Conservation (phyloP, 1,140 invertebrate species). For the Danaus plexippus region DNA sequence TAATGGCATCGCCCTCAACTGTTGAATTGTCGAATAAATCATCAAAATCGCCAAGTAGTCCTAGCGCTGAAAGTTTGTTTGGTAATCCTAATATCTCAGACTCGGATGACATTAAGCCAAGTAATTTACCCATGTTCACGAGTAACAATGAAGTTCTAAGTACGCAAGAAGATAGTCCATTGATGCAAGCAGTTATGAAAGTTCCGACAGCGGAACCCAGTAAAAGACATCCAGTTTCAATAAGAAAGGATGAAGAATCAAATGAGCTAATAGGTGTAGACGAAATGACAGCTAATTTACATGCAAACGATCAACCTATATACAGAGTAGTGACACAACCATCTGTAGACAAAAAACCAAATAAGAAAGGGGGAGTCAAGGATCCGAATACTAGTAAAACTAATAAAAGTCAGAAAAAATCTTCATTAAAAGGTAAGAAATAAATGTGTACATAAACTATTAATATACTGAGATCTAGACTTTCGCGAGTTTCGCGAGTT, state of each 20-base stretch:
- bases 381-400: conserved; percentile 44
- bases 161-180: conserved; percentile 53
- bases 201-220: conserved; percentile 45
- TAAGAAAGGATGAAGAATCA: conserved; percentile 51
- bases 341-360: conserved; percentile 51
- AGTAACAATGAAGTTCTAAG: conserved; percentile 56
- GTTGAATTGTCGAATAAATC: conserved; percentile 22
- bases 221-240: conserved; percentile 47
- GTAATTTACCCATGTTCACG: conserved; percentile 44
- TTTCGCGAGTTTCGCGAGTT: no score
- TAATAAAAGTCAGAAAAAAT: conserved; percentile 58
- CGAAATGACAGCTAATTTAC: conserved; percentile 61
- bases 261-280: conserved; percentile 51
- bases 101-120: conserved; percentile 45
- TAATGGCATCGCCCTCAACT: conserved; percentile 26
- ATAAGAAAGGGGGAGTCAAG: conserved; percentile 43
- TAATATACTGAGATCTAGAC: no score
- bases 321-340: conserved; percentile 67
- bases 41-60: conserved; percentile 21
- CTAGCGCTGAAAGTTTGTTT: conserved; percentile 27
- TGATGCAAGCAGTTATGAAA: conserved; percentile 60
- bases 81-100: conserved; percentile 32
- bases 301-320: conserved; percentile 63
- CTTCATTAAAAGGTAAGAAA: conserved; percentile 52
- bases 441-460: no score